Percentiles rank a stretch among this genome's conserved stretches.
Conservation (phyloP, 2,888 invertebrate genomes). For the Isotomurus palustris region DNA sequence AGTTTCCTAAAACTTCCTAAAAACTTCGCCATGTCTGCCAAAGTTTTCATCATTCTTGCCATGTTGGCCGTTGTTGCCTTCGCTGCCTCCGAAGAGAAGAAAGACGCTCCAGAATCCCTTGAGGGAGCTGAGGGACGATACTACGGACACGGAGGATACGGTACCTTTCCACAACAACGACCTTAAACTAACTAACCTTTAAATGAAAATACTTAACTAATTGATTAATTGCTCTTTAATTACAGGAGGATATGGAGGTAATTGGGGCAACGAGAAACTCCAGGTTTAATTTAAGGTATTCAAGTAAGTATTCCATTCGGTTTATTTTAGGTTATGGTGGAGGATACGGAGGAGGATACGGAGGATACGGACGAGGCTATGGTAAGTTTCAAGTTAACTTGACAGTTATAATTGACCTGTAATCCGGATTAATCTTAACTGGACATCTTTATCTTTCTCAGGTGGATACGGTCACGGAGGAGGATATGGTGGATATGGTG, state of each 20-base stretch:
- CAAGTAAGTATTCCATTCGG: no score
- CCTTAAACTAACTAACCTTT: background rate
- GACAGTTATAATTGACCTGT: background rate
- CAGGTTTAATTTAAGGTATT: no score
- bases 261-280: no score
- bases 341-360: slow-evolving; percentile 7
- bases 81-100: slow-evolving; percentile 14
- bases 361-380: slow-evolving; percentile 12
- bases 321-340: no score
- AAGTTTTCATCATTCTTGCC: slow-evolving; percentile 14
- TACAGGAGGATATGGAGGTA: no score
- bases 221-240: no score
- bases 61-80: slow-evolving; percentile 16
- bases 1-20: background rate
- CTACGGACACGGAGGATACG: slow-evolving; percentile 5
- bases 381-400: background rate
- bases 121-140: slow-evolving; percentile 27
- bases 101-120: slow-evolving; percentile 10
- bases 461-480: background rate
- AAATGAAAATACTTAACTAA: no score
- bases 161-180: background rate
- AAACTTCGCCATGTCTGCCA: slow-evolving; percentile 17
- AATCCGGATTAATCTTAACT: background rate
- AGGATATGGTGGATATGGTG: slow-evolving; percentile 3
- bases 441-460: background rate